Percentiles rank a stretch among this genome's conserved stretches.
These are phyloP conservation scores for Tretioscincus oriximinensis DNA, from an alignment of 2,113 vertebrate species.

Conservation along the genomic window DNA sequence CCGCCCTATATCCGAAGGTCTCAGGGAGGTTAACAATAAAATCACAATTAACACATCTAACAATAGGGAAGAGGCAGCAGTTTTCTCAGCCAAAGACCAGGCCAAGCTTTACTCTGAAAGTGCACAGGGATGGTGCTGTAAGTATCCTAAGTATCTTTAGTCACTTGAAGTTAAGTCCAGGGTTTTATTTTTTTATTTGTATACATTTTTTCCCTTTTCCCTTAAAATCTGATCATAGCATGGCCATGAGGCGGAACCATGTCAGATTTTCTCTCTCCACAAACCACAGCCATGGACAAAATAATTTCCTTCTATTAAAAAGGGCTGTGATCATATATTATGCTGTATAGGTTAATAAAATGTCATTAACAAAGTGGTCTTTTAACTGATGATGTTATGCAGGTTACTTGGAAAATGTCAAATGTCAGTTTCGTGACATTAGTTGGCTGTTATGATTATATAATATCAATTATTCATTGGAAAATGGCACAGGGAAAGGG, in stretches of 20 bases:
- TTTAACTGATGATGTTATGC: conserved; percentile 74
- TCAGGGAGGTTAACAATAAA: too few species aligned
- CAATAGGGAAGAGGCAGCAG: too few species aligned
- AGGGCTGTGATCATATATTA: conserved; percentile 72
- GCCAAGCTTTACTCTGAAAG: too few species aligned
- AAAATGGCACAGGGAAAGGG: conserved; percentile 69
- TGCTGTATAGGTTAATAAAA: conserved; percentile 63
- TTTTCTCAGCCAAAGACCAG: too few species aligned
- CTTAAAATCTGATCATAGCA: not conserved
- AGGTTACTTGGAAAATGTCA: conserved; percentile 69
- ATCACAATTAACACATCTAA: too few species aligned
- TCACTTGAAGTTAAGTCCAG: too few species aligned
- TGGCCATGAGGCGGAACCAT: conserved; percentile 19
- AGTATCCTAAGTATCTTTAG: too few species aligned
- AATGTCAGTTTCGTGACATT: conserved; percentile 73
- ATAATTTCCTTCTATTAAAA: conserved; percentile 57
- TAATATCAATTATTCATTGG: conserved; percentile 77
- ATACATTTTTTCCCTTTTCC: too few species aligned
- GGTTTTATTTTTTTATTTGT: too few species aligned
- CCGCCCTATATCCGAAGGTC: too few species aligned
- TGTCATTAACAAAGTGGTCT: conserved; percentile 69
- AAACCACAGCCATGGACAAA: not conserved
- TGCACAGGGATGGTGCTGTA: too few species aligned
- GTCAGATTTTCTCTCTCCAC: conserved; percentile 3
- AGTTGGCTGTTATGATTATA: conserved; percentile 77